A percentile compares a stretch with the other conserved stretches of the same genome.
Evolutionary conservation across 2,888 invertebrate genomes (phyloP).

Genomic region (Philereme transversata): DNA sequence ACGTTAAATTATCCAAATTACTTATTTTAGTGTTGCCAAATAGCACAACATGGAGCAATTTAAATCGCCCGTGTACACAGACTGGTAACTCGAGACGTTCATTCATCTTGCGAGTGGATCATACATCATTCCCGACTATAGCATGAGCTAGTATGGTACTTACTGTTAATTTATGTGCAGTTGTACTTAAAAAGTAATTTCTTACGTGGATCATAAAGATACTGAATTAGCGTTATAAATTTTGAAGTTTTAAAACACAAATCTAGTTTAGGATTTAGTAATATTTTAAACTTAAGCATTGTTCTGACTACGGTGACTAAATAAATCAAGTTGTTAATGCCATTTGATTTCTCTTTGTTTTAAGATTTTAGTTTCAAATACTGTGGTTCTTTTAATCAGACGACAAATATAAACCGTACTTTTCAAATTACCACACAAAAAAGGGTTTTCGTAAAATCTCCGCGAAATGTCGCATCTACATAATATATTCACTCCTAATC

Average conservation of each 20-base stretch:
- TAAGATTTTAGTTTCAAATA: no score
- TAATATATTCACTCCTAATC: slow-evolving; percentile 38
- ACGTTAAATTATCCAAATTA: no score
- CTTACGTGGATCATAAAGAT: slow-evolving; percentile 4
- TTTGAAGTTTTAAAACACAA: not conserved
- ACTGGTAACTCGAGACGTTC: not conserved
- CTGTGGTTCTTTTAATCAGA: no score
- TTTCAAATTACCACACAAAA: slow-evolving; percentile 1
- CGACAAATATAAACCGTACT: not conserved
- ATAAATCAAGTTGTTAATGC: no score
- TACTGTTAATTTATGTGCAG: slow-evolving; percentile 1
- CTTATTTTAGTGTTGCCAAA: no score
- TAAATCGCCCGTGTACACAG: no score
- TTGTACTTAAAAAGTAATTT: slow-evolving; percentile 3
- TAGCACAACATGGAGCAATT: no score
- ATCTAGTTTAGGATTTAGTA: no score
- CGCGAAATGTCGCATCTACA: slow-evolving; percentile 28
- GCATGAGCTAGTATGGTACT: not conserved
- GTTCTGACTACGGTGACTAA: no score
- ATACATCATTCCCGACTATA: not conserved
- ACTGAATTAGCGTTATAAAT: not conserved
- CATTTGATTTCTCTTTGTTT: no score
- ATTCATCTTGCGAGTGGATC: slow-evolving; percentile 5
- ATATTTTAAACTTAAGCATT: no score
- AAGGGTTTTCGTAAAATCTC: slow-evolving; percentile 23